Conservation (phyloP, 2,113 vertebrate species). For the Syrmaticus mikado region DNA sequence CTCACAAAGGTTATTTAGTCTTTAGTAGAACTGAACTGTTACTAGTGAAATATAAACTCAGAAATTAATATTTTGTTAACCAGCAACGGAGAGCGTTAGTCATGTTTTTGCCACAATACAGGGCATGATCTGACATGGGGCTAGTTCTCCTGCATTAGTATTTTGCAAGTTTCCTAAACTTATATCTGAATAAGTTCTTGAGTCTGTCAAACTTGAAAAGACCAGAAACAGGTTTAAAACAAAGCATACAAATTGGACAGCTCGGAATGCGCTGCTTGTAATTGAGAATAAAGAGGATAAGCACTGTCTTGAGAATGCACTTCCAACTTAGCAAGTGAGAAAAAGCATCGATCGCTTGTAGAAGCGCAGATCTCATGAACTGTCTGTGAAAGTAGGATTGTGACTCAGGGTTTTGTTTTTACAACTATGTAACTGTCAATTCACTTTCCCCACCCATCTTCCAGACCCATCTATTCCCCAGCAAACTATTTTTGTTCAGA, state of each 20-base stretch:
- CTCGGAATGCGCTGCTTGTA: neutral
- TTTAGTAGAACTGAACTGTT: slow-evolving; percentile 17
- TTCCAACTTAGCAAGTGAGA: neutral
- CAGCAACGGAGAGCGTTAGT: neutral
- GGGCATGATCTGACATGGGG: neutral
- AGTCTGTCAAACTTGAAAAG: neutral
- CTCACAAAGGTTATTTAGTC: slow-evolving; percentile 53
- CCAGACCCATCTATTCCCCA: neutral
- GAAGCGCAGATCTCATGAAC: neutral
- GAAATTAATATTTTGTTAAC: slow-evolving; percentile 16
- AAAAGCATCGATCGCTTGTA: neutral
- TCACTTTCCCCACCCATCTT: neutral
- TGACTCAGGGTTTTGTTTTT: neutral
- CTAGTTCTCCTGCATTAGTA: neutral
- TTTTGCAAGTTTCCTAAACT: neutral
- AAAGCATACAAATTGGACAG: neutral
- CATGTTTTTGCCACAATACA: neutral
- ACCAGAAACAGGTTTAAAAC: neutral
- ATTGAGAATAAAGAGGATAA: neutral
- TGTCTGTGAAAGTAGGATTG: neutral
- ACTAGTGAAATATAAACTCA: slow-evolving; percentile 40
- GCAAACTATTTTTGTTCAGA: neutral
- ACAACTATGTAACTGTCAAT: no score
- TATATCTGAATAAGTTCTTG: neutral
- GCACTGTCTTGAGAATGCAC: neutral